Base-by-base conservation (phyloP, 2,888 invertebrate genomes). In the Baccha elongata region DNA sequence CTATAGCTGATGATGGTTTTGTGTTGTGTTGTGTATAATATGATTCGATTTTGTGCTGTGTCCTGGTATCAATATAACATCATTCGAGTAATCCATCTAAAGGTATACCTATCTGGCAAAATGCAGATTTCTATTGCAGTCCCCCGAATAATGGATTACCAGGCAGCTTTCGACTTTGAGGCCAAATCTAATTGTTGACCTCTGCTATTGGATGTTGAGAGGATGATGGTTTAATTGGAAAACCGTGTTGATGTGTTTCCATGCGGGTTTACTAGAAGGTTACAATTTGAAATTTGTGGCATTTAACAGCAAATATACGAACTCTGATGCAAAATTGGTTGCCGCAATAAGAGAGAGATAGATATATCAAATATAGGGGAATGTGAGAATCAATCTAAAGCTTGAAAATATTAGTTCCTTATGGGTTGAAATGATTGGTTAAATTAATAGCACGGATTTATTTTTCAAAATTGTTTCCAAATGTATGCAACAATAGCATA, bases 111-210 rank as follows among this genome's bases (percentile, higher is more conserved):
- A 58, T 71, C 40, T 50, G 64, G 55, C 44, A 64, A 80, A 80
- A 80, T 80, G 75, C 75, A 80, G 80, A 75, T 80, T 80, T 80
- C 2, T 55, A 69, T 64, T 75, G 80, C 80, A 65, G 76, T n/a
- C 52, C 62, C 37, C 17, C 26, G 40, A 62, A 74, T 74, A 80
- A 80, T 74, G 62, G 79, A 67, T 74, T 62, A 74, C 58, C 52
- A 60, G 37, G 21, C 55, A 32, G 62, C 48, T 68, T 42, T 42
- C 17, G 48, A 68, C 37, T 64, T 68, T 42, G 48, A 68, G 60
- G 62, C 44, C 53, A 62, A 37, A 50, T 74, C 60, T 68, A 80
- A 74, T 62, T 68, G 68, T 48, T 62, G 55, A 55, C 62, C 48
- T 55, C 48, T 48, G 40, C 48, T 48, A 32, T n/a, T 48, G 44